Conservation (phyloP, 2,888 invertebrate species). For the Scaptomyza polygonia region DNA sequence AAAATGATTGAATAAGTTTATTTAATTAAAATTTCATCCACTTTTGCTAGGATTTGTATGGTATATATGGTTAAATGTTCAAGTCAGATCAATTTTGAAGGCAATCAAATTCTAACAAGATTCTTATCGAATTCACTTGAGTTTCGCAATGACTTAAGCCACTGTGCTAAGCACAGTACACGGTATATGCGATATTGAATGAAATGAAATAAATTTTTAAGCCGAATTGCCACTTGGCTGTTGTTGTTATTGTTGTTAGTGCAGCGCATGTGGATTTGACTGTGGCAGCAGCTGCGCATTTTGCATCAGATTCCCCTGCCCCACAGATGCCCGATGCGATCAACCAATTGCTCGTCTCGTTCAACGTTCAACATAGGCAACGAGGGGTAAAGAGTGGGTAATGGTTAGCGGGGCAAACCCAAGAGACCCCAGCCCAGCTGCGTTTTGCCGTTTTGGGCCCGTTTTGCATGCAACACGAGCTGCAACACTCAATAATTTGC, state of each 20-base stretch:
- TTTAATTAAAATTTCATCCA: too few species aligned
- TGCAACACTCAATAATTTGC: slow-evolving; percentile 75
- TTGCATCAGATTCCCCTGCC: slow-evolving; percentile 33
- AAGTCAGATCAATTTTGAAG: too few species aligned
- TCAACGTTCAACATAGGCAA: background rate
- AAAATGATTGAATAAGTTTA: too few species aligned
- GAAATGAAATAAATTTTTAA: slow-evolving; percentile 64
- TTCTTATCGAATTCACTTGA: background rate
- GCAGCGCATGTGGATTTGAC: slow-evolving; percentile 32
- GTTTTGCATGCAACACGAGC: slow-evolving; percentile 71
- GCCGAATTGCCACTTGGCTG: slow-evolving; percentile 71
- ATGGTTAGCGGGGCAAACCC: slow-evolving; percentile 1
- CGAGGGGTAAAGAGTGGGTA: slow-evolving; percentile 3
- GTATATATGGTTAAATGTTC: too few species aligned
- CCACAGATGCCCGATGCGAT: slow-evolving; percentile 11
- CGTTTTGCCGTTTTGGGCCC: slow-evolving; percentile 28
- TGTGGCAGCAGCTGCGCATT: slow-evolving; percentile 71
- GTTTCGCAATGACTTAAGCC: background rate
- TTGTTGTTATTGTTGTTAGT: slow-evolving; percentile 4
- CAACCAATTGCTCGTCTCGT: slow-evolving; percentile 20
- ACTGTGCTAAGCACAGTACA: slow-evolving; percentile 21
- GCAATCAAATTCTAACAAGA: background rate
- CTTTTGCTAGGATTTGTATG: too few species aligned
- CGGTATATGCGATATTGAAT: slow-evolving; percentile 50
- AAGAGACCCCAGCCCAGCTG: slow-evolving; percentile 65